phyloP scores from a whole-genome alignment of 2,888 invertebrate genomes.

The Lutraria lutraria region DNA sequence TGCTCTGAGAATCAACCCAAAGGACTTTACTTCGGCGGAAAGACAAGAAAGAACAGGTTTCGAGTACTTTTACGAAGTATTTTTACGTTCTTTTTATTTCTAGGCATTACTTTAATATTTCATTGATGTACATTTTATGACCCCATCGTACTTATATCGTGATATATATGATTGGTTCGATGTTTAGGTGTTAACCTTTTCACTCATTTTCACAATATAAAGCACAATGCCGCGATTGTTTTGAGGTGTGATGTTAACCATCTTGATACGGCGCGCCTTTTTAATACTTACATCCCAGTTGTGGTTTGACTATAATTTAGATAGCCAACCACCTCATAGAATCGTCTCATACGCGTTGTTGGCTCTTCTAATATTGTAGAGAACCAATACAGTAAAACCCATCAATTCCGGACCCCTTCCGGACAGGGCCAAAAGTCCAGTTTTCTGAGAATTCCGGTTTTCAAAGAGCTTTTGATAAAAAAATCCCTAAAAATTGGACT shows the following conservation, averaged over 20 bases:
- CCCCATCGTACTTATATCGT: background rate
- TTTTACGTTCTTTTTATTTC: conserved; percentile 26
- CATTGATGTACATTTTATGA: conserved; percentile 20
- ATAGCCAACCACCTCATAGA: background rate
- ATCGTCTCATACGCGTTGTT: too few species aligned
- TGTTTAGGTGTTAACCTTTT: background rate
- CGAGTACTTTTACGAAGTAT: conserved; percentile 22
- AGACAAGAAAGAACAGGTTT: conserved; percentile 49
- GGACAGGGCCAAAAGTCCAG: too few species aligned
- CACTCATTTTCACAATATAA: background rate
- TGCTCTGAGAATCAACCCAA: conserved; percentile 14
- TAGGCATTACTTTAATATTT: background rate
- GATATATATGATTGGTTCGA: background rate
- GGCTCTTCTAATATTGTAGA: too few species aligned
- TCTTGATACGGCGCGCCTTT: background rate
- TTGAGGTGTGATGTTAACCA: background rate
- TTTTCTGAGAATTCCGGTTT: too few species aligned
- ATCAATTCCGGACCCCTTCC: too few species aligned
- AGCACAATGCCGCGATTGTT: background rate
- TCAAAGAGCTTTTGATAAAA: too few species aligned
- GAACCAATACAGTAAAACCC: too few species aligned
- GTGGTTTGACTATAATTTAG: background rate
- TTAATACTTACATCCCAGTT: background rate
- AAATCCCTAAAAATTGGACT: too few species aligned
- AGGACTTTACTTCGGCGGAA: conserved; percentile 23